Evolutionary conservation across 2,113 vertebrate genomes (phyloP).

Genomic region (Tragelaphus imberbis): DNA sequence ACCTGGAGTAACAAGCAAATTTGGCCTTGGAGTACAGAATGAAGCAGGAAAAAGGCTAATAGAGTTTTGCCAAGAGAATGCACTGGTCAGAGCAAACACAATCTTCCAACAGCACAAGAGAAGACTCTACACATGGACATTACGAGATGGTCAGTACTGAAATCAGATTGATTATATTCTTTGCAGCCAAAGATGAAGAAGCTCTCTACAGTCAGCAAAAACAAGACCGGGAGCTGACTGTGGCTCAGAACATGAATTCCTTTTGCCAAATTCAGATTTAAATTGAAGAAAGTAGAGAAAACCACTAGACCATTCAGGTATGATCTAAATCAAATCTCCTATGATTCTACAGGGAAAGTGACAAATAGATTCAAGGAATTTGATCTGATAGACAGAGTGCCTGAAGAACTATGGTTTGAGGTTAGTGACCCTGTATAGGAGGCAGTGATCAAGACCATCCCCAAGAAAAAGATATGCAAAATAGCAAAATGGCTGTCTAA

Average conservation of each 20-base stretch:
- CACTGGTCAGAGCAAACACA: neutral
- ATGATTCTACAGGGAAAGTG: neutral
- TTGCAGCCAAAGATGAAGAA: neutral
- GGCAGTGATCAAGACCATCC: neutral
- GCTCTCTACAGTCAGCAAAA: neutral
- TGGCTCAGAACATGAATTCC: neutral
- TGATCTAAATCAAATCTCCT: neutral
- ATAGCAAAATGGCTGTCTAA: neutral
- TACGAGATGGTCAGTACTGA: neutral
- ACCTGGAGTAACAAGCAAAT: neutral
- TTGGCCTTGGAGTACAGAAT: neutral
- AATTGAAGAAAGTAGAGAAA: neutral
- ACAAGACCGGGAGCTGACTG: neutral
- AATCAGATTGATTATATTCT: neutral
- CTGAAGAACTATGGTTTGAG: neutral
- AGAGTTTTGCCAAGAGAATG: neutral
- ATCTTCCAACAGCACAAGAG: neutral
- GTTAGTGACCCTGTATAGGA: neutral
- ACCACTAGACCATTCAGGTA: neutral
- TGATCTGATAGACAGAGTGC: neutral
- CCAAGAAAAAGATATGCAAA: neutral
- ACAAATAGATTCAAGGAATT: neutral
- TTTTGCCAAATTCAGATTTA: neutral
- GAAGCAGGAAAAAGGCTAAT: neutral
- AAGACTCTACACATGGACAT: neutral